These are phyloP conservation scores for Equus quagga DNA, from an alignment of 2,113 vertebrate genomes.

Conservation along the genomic window DNA sequence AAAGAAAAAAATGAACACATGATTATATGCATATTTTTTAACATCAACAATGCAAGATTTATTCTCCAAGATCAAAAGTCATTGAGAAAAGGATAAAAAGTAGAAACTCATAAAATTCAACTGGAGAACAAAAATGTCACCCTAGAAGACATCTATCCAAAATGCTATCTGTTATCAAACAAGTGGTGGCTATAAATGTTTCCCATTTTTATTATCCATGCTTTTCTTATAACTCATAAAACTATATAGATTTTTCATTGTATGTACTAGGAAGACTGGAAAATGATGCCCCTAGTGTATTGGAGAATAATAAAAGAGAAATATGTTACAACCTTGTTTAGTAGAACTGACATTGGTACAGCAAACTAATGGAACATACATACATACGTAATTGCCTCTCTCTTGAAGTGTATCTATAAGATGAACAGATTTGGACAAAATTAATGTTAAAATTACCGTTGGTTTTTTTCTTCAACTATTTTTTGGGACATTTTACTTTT, in stretches of 20 bases:
- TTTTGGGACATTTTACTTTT: neutral
- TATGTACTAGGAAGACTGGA: conserved; percentile 43
- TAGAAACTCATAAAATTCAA: neutral
- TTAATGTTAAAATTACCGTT: neutral
- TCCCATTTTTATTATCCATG: conserved; percentile 59
- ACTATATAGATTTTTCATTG: conserved; percentile 53
- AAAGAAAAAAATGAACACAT: neutral
- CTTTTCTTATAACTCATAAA: conserved; percentile 56
- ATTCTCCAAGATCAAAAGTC: conserved; percentile 61
- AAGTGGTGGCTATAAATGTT: conserved; percentile 33
- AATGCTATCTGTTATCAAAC: conserved; percentile 59
- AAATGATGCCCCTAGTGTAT: neutral
- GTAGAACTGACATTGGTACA: neutral
- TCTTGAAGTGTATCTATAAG: neutral
- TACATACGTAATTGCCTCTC: neutral
- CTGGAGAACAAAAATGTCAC: neutral
- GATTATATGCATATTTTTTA: neutral
- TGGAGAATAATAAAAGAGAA: conserved; percentile 22
- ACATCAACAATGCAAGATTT: neutral
- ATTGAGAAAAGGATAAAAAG: conserved; percentile 23
- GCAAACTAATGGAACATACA: neutral
- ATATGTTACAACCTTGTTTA: neutral
- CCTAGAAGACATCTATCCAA: neutral
- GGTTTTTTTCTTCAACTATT: neutral
- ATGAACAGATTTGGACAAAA: neutral